Evolutionary conservation across 2,113 vertebrate species (phyloP).

Genomic region (Anseranas semipalmata): DNA sequence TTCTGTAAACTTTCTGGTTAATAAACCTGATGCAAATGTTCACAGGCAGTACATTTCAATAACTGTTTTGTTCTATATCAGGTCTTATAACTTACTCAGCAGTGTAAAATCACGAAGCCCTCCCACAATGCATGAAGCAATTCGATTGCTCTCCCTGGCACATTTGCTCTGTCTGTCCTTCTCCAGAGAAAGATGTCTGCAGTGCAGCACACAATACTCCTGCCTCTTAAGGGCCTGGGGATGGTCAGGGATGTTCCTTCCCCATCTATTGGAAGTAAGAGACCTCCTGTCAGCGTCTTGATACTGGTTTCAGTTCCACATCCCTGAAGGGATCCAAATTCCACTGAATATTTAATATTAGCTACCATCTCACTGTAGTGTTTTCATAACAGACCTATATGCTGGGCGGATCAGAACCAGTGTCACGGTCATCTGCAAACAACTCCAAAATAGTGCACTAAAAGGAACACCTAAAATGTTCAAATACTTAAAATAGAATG

Average conservation of each 20-base stretch:
- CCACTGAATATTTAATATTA: neutral
- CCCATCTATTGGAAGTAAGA: neutral
- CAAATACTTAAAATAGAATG: neutral
- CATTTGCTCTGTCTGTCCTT: neutral
- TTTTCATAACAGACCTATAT: neutral
- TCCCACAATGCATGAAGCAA: neutral
- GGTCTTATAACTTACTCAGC: neutral
- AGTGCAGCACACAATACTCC: rapidly evolving
- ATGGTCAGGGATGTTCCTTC: neutral
- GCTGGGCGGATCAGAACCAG: neutral
- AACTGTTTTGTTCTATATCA: neutral
- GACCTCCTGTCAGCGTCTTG: neutral
- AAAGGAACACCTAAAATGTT: neutral
- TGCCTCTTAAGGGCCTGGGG: neutral
- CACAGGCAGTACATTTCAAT: neutral
- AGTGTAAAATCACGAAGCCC: neutral
- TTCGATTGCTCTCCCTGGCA: neutral
- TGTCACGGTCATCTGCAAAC: neutral
- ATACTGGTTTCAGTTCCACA: neutral
- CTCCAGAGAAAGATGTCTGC: neutral
- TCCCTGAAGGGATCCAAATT: neutral
- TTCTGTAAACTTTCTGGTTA: neutral
- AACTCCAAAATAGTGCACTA: neutral
- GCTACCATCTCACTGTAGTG: neutral
- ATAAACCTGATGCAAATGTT: neutral